Conservation (phyloP, 1,140 invertebrate genomes). For the Popillia japonica region DNA sequence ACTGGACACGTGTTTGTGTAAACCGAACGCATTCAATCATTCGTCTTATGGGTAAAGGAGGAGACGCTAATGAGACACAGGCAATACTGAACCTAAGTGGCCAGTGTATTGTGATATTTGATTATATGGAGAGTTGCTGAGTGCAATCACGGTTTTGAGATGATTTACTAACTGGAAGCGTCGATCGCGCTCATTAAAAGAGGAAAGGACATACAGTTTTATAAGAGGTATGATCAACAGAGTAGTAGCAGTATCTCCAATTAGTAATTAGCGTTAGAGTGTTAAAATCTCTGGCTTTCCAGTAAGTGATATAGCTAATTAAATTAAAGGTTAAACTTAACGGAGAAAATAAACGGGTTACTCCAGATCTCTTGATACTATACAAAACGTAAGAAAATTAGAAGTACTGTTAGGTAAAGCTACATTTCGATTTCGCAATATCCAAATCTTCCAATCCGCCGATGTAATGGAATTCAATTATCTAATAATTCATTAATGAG, state of each 20-base stretch:
- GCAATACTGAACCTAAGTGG: neutral
- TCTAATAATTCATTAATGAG: too few relatives aligned
- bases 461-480: too few relatives aligned
- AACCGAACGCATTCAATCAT: slow-evolving; percentile 23
- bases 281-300: too few relatives aligned
- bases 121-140: neutral
- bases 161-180: neutral
- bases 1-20: slow-evolving; percentile 12
- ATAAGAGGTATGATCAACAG: neutral
- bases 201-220: neutral
- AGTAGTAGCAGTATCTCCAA: neutral
- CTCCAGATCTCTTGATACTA: too few relatives aligned
- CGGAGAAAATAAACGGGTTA: too few relatives aligned
- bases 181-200: neutral
- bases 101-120: neutral
- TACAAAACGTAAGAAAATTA: too few relatives aligned
- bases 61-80: slow-evolving; percentile 12
- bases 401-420: too few relatives aligned
- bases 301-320: too few relatives aligned
- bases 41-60: neutral
- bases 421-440: too few relatives aligned
- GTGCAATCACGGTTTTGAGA: neutral
- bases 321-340: too few relatives aligned
- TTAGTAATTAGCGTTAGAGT: neutral
- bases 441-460: too few relatives aligned